A percentile compares a stretch with the other conserved stretches of the same genome.
Evolutionary conservation across 2,113 vertebrate genomes (phyloP).

Genomic region (Shinisaurus crocodilurus): DNA sequence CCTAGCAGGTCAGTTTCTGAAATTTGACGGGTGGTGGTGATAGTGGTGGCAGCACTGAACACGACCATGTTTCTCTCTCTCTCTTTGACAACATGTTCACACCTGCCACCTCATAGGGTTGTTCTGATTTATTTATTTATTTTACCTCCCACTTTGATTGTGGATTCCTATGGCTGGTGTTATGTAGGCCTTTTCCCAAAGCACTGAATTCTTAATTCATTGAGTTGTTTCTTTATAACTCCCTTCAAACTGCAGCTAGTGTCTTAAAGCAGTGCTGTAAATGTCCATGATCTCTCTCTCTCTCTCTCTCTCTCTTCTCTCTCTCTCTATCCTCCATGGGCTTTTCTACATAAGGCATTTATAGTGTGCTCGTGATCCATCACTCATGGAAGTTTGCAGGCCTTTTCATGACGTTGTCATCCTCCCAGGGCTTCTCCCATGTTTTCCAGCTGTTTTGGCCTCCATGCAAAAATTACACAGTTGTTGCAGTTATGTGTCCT

Average conservation of each 20-base stretch:
- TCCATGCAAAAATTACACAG: not conserved
- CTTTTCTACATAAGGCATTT: no score
- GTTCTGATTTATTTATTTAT: not conserved
- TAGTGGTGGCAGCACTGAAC: not conserved
- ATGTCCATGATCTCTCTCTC: not conserved
- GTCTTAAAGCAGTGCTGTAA: not conserved
- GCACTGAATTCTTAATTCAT: slow-evolving; percentile 50
- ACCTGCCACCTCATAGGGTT: not conserved
- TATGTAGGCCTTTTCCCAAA: slow-evolving; percentile 13
- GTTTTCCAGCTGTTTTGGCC: not conserved
- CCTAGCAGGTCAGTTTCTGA: not conserved
- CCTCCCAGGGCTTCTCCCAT: no score
- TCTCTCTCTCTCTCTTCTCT: not conserved
- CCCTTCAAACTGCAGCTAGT: not conserved
- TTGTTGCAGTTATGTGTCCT: not conserved
- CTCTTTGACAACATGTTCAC: not conserved
- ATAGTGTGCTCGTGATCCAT: no score
- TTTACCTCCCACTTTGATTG: not conserved
- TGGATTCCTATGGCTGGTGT: not conserved
- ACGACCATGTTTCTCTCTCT: not conserved
- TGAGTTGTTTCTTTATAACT: slow-evolving; percentile 19
- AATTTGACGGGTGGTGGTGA: not conserved
- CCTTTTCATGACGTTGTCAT: no score
- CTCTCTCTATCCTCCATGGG: no score
- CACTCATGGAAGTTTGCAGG: no score